These are phyloP conservation scores for Henricia sp. DNA, from an alignment of 53 echinoderm and acorn worm species.

Conservation along the genomic window DNA sequence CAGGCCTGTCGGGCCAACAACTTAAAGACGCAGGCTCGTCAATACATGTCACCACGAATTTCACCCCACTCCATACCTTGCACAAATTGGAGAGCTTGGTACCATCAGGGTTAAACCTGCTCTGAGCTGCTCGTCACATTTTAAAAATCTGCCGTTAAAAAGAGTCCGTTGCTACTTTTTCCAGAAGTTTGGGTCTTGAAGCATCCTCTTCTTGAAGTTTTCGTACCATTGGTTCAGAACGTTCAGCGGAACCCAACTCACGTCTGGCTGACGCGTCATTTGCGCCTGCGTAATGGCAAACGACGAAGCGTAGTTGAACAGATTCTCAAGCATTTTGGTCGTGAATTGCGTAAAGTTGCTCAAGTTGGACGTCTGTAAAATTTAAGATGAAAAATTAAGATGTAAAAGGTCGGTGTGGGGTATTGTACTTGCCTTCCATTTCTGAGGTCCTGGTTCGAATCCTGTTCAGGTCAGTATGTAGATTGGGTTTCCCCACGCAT, in stretches of 20 bases:
- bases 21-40: too few species aligned
- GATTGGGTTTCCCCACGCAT: too few species aligned
- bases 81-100: too few species aligned
- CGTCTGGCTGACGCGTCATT: constrained; percentile 89
- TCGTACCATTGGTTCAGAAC: constrained; percentile 86
- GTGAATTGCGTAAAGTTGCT: constrained; percentile 82
- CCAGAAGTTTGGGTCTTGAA: constrained; percentile 94
- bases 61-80: too few species aligned
- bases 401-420: too few species aligned
- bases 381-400: not conserved
- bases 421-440: not conserved
- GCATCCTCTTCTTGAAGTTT: constrained; percentile 80
- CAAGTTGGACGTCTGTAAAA: constrained; percentile 73
- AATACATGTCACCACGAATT: too few species aligned
- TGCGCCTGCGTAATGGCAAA: constrained; percentile 85
- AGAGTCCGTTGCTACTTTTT: constrained; percentile 84
- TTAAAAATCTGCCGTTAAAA: too few species aligned
- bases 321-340: constrained; percentile 90
- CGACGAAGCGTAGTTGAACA: constrained; percentile 93
- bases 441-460: too few species aligned
- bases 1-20: too few species aligned
- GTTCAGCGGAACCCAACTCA: constrained; percentile 74
- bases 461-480: too few species aligned
- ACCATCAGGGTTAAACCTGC: too few species aligned
- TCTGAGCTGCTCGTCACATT: too few species aligned